phyloP scores from a whole-genome alignment of 2,113 vertebrate genomes.

The Tachycineta bicolor region DNA sequence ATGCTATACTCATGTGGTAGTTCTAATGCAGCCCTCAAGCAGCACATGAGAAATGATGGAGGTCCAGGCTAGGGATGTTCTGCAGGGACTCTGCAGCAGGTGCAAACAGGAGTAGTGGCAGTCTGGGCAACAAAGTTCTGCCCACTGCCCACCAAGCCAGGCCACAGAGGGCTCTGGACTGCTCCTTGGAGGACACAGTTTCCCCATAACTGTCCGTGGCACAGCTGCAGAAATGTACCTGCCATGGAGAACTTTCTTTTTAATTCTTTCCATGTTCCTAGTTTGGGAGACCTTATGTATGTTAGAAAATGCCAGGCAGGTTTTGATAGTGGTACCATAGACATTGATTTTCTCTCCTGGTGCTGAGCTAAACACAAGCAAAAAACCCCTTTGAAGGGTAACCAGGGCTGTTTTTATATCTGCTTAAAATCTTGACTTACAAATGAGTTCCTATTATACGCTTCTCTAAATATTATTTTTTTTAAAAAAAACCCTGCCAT shows the following conservation, averaged over 20 bases:
- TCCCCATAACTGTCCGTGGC: not conserved
- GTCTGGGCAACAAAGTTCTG: not conserved
- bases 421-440: conserved; percentile 17
- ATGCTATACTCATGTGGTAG: not conserved
- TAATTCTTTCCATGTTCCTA: not conserved
- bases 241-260: not conserved
- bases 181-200: accelerated
- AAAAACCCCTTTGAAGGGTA: not conserved
- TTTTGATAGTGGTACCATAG: not conserved
- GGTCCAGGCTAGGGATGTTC: not conserved
- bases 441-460: conserved; percentile 3
- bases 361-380: not conserved
- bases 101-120: not conserved
- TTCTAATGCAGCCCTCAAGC: not conserved
- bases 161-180: not conserved
- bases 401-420: not conserved
- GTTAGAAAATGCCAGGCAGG: not conserved
- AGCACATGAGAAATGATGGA: accelerated
- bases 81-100: no score
- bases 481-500: not conserved
- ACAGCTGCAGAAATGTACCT: not conserved
- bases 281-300: not conserved
- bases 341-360: not conserved
- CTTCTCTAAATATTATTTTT: conserved; percentile 5
- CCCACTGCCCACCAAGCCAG: not conserved